Evolutionary conservation across 2,797 vertebrate species (phyloP).

Genomic region (Smutsia gigantea): DNA sequence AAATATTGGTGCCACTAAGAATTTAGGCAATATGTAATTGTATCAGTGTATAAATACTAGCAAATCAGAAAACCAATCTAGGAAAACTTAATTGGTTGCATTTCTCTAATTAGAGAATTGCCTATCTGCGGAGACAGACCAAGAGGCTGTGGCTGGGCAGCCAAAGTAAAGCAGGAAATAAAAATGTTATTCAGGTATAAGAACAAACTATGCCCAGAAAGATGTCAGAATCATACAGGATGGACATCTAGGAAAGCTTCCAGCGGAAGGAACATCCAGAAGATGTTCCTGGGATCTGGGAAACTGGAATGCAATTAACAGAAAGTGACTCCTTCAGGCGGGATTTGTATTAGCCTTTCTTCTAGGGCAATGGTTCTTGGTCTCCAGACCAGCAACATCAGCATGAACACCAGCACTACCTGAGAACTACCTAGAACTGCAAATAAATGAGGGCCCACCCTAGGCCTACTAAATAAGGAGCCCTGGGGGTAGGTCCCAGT

Average conservation of each 20-base stretch:
- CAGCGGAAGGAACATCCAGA: not conserved
- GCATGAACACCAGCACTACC: not conserved
- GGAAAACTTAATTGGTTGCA: not conserved
- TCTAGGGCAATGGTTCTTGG: not conserved
- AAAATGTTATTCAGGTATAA: not conserved
- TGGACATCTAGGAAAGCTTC: not conserved
- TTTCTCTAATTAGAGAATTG: not conserved
- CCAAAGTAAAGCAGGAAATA: not conserved
- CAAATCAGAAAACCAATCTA: not conserved
- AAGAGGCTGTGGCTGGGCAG: not conserved
- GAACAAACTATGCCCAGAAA: not conserved
- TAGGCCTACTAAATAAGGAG: not conserved
- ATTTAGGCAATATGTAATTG: not conserved
- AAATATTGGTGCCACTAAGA: not conserved
- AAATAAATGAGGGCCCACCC: not conserved
- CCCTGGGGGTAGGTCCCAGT: fast-evolving
- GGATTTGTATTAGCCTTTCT: not conserved
- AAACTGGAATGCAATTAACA: not conserved
- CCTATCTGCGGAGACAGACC: not conserved
- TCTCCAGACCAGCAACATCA: not conserved
- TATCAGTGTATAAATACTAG: not conserved
- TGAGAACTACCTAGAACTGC: not conserved
- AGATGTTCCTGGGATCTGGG: not conserved
- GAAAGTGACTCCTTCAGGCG: not conserved
- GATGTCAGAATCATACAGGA: not conserved